Evolutionary conservation across 2,113 vertebrate species (phyloP).

Genomic region (Fregata magnificens): DNA sequence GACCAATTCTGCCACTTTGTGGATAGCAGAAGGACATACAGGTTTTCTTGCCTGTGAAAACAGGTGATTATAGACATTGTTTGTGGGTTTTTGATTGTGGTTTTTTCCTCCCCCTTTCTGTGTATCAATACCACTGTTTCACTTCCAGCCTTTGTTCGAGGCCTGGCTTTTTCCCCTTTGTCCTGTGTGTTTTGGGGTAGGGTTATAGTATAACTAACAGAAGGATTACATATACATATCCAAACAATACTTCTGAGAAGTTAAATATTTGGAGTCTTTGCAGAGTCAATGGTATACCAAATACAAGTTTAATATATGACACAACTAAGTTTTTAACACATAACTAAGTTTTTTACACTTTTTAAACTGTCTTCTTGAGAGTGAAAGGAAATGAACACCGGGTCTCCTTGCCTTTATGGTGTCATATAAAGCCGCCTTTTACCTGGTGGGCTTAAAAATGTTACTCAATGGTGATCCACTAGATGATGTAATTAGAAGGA

Average conservation of each 20-base stretch:
- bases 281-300: not conserved
- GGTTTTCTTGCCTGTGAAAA: not conserved
- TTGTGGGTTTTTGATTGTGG: not conserved
- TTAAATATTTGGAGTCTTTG: not conserved
- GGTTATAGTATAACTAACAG: not conserved
- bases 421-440: not conserved
- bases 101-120: not conserved
- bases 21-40: slow-evolving; percentile 24
- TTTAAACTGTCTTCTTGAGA: not conserved
- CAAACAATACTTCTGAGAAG: not conserved
- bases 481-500: not conserved
- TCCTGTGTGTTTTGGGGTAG: not conserved
- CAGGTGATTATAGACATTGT: not conserved
- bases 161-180: not conserved
- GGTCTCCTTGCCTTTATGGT: not conserved
- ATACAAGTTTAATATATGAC: not conserved
- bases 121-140: not conserved
- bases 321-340: not conserved
- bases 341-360: not conserved
- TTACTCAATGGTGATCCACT: not conserved
- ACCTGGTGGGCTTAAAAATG: not conserved
- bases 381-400: not conserved
- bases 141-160: not conserved
- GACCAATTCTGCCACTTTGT: slow-evolving; percentile 41
- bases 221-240: not conserved